These are phyloP conservation scores for Brachycybe producta DNA, from an alignment of 2,888 invertebrate genomes.

Conservation along the genomic window DNA sequence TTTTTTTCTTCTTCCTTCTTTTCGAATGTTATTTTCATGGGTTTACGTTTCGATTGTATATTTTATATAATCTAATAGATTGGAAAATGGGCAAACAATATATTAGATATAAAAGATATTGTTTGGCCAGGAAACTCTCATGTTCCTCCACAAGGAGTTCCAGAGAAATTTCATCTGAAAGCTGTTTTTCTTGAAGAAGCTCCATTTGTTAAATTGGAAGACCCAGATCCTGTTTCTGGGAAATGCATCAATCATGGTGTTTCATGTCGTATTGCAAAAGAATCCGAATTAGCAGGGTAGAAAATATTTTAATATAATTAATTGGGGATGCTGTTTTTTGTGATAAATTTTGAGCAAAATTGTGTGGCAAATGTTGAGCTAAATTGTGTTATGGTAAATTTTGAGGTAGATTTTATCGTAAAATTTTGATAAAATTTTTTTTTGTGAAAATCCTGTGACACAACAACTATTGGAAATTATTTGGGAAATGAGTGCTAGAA, in stretches of 20 bases:
- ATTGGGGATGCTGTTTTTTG: too few relatives aligned
- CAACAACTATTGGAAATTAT: too few relatives aligned
- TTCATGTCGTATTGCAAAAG: constrained; percentile 68
- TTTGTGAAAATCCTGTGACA: too few relatives aligned
- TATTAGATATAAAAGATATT: constrained; percentile 85
- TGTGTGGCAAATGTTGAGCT: too few relatives aligned
- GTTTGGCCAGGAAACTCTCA: constrained; percentile 95
- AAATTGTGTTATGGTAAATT: too few relatives aligned
- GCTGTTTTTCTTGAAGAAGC: constrained; percentile 82
- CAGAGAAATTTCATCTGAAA: constrained; percentile 89
- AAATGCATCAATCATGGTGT: constrained; percentile 81
- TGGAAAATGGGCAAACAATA: constrained; percentile 35
- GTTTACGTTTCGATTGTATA: neutral
- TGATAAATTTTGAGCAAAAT: too few relatives aligned
- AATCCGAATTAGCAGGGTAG: constrained; percentile 65
- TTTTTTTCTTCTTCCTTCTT: neutral
- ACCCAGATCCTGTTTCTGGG: constrained; percentile 82
- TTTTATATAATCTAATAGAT: constrained; percentile 16
- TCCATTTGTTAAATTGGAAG: constrained; percentile 86
- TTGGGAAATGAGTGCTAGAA: too few relatives aligned
- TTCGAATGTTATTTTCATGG: neutral
- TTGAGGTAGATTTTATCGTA: too few relatives aligned
- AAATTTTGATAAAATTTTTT: too few relatives aligned
- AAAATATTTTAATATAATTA: too few relatives aligned
- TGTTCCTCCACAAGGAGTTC: constrained; percentile 95